Percentiles rank a stretch among this genome's conserved stretches.
phyloP scores from a whole-genome alignment of 2,797 vertebrate genomes.

The Aplochiton taeniatus region DNA sequence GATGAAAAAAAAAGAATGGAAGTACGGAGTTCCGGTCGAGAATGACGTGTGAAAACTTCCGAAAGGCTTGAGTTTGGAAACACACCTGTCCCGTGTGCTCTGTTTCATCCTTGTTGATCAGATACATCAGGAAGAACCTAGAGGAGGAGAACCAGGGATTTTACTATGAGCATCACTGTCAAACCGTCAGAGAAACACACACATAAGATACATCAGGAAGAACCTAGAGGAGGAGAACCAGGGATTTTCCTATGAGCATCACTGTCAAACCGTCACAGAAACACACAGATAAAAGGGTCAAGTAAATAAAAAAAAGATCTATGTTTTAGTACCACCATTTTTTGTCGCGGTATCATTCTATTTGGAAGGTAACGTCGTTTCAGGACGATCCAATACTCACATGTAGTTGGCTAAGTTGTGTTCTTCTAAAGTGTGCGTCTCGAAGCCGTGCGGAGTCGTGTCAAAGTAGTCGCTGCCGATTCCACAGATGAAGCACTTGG shows the following conservation, averaged over 20 bases:
- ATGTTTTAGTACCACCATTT: no score
- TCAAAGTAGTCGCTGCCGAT: conserved; percentile 97
- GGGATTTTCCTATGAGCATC: not conserved
- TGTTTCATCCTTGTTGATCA: conserved; percentile 94
- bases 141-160: not conserved
- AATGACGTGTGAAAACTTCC: no score
- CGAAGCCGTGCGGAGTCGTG: conserved; percentile 91
- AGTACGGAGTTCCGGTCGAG: no score
- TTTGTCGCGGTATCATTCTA: not conserved
- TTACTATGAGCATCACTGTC: not conserved
- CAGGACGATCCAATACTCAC: no score
- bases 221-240: conserved; percentile 74
- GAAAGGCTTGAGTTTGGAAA: conserved; percentile 2
- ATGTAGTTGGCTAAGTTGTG: conserved; percentile 95
- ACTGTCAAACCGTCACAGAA: not conserved
- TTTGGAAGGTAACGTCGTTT: no score
- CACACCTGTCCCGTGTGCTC: conserved; percentile 94
- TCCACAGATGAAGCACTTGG: conserved; percentile 96
- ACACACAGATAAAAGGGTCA: not conserved
- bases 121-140: conserved; percentile 97
- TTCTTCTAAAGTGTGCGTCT: conserved; percentile 93
- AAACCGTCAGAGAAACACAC: not conserved
- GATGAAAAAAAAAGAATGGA: not conserved
- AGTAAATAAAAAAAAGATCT: no score
- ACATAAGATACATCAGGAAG: conserved; percentile 94